Percentiles rank a stretch among this genome's conserved stretches.
Evolutionary conservation across 2,888 invertebrate genomes (phyloP).

Genomic region (Xestoiulus laeticollis): DNA sequence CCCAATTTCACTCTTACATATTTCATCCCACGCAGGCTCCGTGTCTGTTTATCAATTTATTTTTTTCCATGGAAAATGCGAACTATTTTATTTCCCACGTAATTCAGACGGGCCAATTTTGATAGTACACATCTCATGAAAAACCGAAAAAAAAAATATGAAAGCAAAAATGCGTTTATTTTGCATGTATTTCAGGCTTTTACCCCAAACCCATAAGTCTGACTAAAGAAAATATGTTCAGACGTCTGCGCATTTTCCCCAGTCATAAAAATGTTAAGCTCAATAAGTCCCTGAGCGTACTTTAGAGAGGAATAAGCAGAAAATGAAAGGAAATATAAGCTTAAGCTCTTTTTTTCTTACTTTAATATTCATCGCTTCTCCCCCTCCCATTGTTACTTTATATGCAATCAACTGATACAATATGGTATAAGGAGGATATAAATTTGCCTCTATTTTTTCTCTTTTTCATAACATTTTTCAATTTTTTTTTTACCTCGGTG

Average conservation of each 20-base stretch:
- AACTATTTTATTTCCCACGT: background rate
- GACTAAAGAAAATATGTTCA: background rate
- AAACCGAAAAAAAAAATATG: background rate
- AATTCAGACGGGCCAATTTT: background rate
- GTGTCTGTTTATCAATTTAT: constrained; percentile 15
- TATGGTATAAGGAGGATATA: constrained; percentile 25
- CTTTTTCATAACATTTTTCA: constrained; percentile 6
- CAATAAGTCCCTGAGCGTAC: constrained; percentile 20
- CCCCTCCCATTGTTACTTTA: constrained; percentile 32
- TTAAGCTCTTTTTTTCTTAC: constrained; percentile 16
- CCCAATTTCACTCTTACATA: background rate
- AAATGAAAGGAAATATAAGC: constrained; percentile 37
- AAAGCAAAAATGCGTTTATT: background rate
- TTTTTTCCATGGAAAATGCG: background rate
- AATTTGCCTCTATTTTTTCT: background rate
- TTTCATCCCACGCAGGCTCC: background rate
- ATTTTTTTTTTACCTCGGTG: background rate
- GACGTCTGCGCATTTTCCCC: constrained; percentile 12
- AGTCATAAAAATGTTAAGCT: constrained; percentile 28
- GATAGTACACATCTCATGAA: background rate
- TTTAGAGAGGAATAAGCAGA: constrained; percentile 31
- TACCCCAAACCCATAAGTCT: background rate
- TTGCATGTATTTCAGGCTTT: background rate
- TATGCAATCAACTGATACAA: constrained; percentile 37
- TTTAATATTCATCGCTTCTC: constrained; percentile 33